phyloP scores from a whole-genome alignment of 2,797 vertebrate species.

The Chromobotia macracanthus region DNA sequence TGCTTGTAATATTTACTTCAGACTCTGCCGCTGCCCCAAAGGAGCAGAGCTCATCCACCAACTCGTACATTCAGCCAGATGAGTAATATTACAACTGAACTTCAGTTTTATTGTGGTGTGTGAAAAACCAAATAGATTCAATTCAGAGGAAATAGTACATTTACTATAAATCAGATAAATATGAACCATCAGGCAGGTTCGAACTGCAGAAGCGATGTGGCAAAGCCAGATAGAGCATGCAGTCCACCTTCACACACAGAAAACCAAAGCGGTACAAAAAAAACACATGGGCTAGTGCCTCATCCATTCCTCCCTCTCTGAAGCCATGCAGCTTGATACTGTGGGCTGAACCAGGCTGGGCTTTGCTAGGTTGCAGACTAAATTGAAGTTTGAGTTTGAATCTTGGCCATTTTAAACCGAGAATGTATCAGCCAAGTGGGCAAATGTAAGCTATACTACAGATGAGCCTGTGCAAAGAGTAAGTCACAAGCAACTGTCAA shows the following conservation, averaged over 20 bases:
- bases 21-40: background rate
- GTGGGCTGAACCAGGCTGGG: background rate
- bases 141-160: background rate
- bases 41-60: background rate
- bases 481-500: too few relatives aligned
- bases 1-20: background rate
- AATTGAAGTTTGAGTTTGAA: too few relatives aligned
- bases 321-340: background rate
- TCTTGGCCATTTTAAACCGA: too few relatives aligned
- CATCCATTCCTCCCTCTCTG: conserved; percentile 2
- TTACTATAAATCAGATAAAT: too few relatives aligned
- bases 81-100: background rate
- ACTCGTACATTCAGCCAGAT: background rate
- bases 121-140: background rate
- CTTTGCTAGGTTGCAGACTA: background rate
- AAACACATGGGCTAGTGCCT: conserved; percentile 47
- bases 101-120: background rate
- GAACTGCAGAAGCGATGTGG: conserved; percentile 7
- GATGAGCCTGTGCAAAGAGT: too few relatives aligned
- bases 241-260: conserved; percentile 11
- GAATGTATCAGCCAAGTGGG: too few relatives aligned
- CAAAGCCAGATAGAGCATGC: conserved; percentile 22
- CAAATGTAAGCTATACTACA: too few relatives aligned
- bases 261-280: conserved; percentile 63
- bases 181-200: too few relatives aligned